A percentile compares a stretch with the other conserved stretches of the same genome.
Conservation (phyloP, 1,140 invertebrate species). For the Rhyzopertha dominica region DNA sequence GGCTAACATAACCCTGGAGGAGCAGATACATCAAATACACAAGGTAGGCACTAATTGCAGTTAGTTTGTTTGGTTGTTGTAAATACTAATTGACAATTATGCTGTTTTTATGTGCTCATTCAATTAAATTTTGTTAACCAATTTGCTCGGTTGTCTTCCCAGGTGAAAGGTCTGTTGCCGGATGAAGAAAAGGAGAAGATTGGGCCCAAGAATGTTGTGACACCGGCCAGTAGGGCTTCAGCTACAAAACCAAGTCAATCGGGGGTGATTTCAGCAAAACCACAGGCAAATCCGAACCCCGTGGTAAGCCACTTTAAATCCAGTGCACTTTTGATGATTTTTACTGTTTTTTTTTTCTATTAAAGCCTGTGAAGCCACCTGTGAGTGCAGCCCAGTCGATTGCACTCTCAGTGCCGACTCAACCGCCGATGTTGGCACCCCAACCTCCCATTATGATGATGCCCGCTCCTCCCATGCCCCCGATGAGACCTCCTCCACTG, state of each 20-base stretch:
- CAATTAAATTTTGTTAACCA: not conserved
- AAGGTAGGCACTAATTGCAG: slow-evolving; percentile 51
- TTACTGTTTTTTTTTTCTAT: not conserved
- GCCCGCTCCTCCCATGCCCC: slow-evolving; percentile 55
- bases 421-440: slow-evolving; percentile 50
- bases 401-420: slow-evolving; percentile 49
- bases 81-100: slow-evolving; percentile 1
- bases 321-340: too few relatives aligned
- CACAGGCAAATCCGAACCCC: slow-evolving; percentile 44
- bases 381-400: slow-evolving; percentile 33
- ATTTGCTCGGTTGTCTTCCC: slow-evolving; percentile 9
- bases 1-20: slow-evolving; percentile 93
- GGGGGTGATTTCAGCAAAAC: slow-evolving; percentile 48
- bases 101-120: too few relatives aligned
- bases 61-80: not conserved
- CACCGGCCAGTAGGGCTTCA: slow-evolving; percentile 15
- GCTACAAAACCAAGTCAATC: slow-evolving; percentile 44
- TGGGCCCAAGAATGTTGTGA: slow-evolving; percentile 68
- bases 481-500: slow-evolving; percentile 57
- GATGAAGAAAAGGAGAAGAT: slow-evolving; percentile 94
- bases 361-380: slow-evolving; percentile 3
- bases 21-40: slow-evolving; percentile 96
- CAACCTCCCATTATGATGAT: slow-evolving; percentile 64
- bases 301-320: slow-evolving; percentile 25
- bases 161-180: slow-evolving; percentile 82